Evolutionary conservation across 2,888 invertebrate genomes (phyloP), one percentile per base, ranked within the genome.

Genomic region (Odontocerum albicorne): DNA sequence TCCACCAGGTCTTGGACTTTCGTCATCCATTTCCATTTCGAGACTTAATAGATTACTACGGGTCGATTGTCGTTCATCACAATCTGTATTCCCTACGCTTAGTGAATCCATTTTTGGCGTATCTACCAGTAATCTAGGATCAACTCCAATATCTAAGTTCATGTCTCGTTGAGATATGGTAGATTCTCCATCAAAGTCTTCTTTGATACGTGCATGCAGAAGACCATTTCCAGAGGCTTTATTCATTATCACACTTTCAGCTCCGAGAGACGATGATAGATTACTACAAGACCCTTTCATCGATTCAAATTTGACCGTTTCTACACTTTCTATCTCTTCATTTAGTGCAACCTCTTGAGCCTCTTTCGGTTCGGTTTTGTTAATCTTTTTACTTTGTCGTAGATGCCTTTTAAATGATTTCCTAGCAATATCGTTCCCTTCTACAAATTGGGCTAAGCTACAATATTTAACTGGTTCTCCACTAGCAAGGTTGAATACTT

Each of bases 341-440:
- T 66, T 63, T 19, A 73, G 61, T 2, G 67, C 66, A 42, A 66
- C 70, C 62, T 70, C 71, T 33, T 69, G 64, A 21, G 65, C 67
- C 4, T 70, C 67, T 57, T 69, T 72, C 2, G 67, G 64, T 63
- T 73, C 72, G 45, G 80, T 80, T 65, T 72, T 73, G 2, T 60
- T 50, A 61, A 50, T 43, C 49, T 77, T 77, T 2, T 74, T 64
- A 61, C 77, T 78, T 52, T 73, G 77, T 35, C 68, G 69, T 3
- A 75, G 55, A 10, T 73, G 72, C 57, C 76, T 77, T 65, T 85
- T 87, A 67, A 90, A 88, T 2, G 90, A 90, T 67, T 84, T 82
- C 40, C 90, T 79, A 0, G 87, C 89, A 57, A 92, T 91, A 68
- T 92, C 91, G 69, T 83, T 90, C 15, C 90, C 90, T 72, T 90